Evolutionary conservation across 2,113 vertebrate genomes (phyloP), one percentile per base, ranked within the genome.

Genomic region (Cephalophus harveyi): DNA sequence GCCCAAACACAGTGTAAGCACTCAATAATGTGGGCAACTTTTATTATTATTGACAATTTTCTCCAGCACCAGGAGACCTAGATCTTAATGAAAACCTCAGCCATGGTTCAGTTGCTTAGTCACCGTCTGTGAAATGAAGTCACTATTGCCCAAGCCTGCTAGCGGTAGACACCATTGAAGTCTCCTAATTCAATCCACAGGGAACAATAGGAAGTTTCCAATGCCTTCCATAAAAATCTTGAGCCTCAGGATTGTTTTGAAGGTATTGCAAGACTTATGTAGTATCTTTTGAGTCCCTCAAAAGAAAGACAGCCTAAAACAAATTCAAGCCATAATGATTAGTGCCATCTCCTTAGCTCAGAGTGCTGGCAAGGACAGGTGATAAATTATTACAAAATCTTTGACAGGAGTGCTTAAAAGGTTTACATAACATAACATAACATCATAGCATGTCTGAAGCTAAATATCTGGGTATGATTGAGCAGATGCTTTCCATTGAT

Each of bases 111-210:
- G 91, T 97, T 97, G 95, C 81, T 81, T 48, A 54, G 96, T 96
- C 86, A 95, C 91, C 3, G 0, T 93, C 86, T 98, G 98, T 98
- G 96, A 97, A 98, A 97, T 97, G 93, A 98, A 93, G 64, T 95
- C 91, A 40, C 95, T 79, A 7, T 95, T 74, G 64, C 86, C 71
- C 46, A 94, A 40, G 36, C 89, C 91, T 74, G 89, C 79, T 50
- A 60, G 91, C 10, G 9, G 36, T 60, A 67, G 93, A 83, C 87
- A 93, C 60, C 78, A 87, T 2, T 64, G 57, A 94, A 94, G 54
- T 92, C 57, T 91, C 78, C 89, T 88, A 87, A 95, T 96, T 89
- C 96, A 96, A 81, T 87, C 93, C 93, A 46, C 52, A 28, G 62
- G 89, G 62, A 93, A 83, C 83, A 92, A 23, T 55, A 93, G 62